Evolutionary conservation across 2,113 vertebrate species (phyloP).

Genomic region (Camarhynchus parvulus): DNA sequence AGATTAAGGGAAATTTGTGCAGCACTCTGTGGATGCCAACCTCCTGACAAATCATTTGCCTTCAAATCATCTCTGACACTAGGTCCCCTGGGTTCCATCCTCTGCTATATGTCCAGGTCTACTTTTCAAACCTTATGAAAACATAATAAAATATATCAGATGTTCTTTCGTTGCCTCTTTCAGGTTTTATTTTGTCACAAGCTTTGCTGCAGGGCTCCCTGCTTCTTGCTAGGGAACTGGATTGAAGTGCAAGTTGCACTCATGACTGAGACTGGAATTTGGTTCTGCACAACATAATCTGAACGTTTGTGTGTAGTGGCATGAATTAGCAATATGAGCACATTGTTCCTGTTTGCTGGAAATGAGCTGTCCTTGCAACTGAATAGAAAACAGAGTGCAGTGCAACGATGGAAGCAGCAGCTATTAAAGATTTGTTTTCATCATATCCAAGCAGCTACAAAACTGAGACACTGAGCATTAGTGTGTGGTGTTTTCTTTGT

Average conservation of each 20-base stretch:
- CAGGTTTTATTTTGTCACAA: neutral
- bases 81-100: neutral
- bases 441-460: constrained; percentile 31
- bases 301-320: constrained; percentile 38
- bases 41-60: neutral
- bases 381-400: constrained; percentile 42
- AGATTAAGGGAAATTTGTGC: neutral
- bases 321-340: constrained; percentile 55
- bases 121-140: neutral
- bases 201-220: neutral
- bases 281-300: constrained; percentile 47
- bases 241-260: neutral
- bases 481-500: neutral
- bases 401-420: constrained; percentile 37
- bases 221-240: neutral
- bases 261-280: constrained; percentile 49
- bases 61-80: neutral
- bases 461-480: neutral
- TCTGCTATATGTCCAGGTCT: neutral
- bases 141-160: neutral
- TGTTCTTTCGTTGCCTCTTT: neutral
- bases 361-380: constrained; percentile 60
- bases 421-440: constrained; percentile 54
- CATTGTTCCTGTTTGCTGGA: constrained; percentile 55
- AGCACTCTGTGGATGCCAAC: neutral